Percentiles rank a stretch among this genome's conserved stretches.
Evolutionary conservation across 2,797 vertebrate genomes (phyloP).

Genomic region (Myotis pilosus): DNA sequence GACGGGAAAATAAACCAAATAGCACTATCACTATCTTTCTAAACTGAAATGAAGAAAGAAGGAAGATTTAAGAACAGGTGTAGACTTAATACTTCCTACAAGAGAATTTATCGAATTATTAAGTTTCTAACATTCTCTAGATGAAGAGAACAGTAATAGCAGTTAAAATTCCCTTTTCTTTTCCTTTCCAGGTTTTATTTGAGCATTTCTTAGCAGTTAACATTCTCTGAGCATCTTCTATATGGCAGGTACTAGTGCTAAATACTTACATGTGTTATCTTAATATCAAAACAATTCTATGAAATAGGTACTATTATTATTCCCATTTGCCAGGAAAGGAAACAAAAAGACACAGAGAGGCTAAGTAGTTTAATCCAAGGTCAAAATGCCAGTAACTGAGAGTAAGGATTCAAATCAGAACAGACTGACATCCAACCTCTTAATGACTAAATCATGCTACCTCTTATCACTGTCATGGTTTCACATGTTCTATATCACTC

Average conservation of each 20-base stretch:
- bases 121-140: constrained; percentile 2
- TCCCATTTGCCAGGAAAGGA: background rate
- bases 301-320: constrained; percentile 28
- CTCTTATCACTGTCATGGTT: background rate
- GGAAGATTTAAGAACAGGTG: background rate
- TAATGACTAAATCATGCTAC: background rate
- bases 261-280: background rate
- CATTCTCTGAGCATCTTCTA: constrained; percentile 22
- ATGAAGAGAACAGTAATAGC: background rate
- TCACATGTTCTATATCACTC: background rate
- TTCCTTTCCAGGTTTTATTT: too few relatives aligned
- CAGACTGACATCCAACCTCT: background rate
- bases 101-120: background rate
- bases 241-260: background rate
- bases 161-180: background rate
- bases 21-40: constrained; percentile 22
- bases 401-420: constrained; percentile 23
- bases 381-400: background rate
- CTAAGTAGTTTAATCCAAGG: background rate
- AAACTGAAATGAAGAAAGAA: background rate
- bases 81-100: background rate
- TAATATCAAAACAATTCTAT: background rate
- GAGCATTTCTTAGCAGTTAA: background rate
- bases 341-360: background rate
- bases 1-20: background rate